Conservation (phyloP, 1,140 invertebrate species). For the Anastrepha obliqua region DNA sequence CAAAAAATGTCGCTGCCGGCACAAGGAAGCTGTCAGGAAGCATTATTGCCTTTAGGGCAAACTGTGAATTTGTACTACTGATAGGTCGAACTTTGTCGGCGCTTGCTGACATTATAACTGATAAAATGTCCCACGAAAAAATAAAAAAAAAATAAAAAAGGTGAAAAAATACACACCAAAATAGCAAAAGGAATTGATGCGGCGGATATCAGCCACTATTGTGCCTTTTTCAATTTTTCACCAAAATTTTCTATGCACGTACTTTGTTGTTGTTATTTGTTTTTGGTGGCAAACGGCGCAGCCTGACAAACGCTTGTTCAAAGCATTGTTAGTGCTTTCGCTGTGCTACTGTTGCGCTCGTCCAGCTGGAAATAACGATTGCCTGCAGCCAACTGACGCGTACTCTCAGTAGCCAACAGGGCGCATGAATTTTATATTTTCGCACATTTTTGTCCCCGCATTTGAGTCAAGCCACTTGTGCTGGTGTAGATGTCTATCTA, state of each 20-base stretch:
- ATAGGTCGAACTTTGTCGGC: constrained; percentile 45
- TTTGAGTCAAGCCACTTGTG: not conserved
- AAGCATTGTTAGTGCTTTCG: not conserved
- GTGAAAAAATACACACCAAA: no score
- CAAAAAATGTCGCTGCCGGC: not conserved
- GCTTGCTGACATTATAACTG: constrained; percentile 57
- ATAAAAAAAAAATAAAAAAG: not conserved
- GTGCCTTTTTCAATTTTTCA: not conserved
- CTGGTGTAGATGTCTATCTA: not conserved
- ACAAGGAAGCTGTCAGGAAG: not conserved
- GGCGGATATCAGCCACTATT: no score
- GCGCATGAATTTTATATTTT: constrained; percentile 24
- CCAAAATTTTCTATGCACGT: not conserved
- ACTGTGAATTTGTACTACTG: not conserved
- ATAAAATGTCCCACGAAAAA: constrained; percentile 49
- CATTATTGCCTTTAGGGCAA: not conserved
- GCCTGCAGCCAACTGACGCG: constrained; percentile 31
- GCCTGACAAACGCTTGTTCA: no score
- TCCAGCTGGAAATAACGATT: not conserved
- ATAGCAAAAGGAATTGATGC: no score
- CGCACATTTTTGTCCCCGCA: not conserved
- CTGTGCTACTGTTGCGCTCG: not conserved
- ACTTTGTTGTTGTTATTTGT: not conserved
- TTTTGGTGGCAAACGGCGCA: not conserved
- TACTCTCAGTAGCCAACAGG: constrained; percentile 1